phyloP scores from a whole-genome alignment of 2,888 invertebrate species.

The Spodoptera exigua region DNA sequence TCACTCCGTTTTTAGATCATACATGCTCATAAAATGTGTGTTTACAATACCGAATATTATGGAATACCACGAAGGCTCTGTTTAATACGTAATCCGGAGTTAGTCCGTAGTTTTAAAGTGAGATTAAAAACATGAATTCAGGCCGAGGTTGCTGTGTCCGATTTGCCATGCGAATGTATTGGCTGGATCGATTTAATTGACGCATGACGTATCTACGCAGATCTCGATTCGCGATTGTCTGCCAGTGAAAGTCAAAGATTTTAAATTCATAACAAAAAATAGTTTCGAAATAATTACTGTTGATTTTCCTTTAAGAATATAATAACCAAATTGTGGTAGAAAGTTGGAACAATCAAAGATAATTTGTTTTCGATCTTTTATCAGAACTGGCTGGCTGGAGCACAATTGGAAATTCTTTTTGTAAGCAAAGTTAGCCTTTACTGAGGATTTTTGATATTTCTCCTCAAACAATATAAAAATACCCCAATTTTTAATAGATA shows the following conservation, averaged over 20 bases:
- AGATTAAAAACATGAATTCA: slow-evolving; percentile 61
- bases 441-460: too few species aligned
- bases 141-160: slow-evolving; percentile 63
- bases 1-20: slow-evolving; percentile 35
- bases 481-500: too few species aligned
- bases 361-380: slow-evolving; percentile 26
- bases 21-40: slow-evolving; percentile 7
- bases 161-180: slow-evolving; percentile 59
- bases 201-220: slow-evolving; percentile 25
- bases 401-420: too few species aligned
- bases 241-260: slow-evolving; percentile 44
- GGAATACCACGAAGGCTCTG: slow-evolving; percentile 9
- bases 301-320: slow-evolving; percentile 35
- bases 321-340: slow-evolving; percentile 33
- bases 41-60: slow-evolving; percentile 13
- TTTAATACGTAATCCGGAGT: slow-evolving; percentile 40
- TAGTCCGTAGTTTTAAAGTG: slow-evolving; percentile 42
- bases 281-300: slow-evolving; percentile 13
- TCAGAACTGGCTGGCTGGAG: slow-evolving; percentile 2
- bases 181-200: slow-evolving; percentile 49
- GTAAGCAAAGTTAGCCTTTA: too few species aligned
- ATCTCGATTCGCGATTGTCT: slow-evolving; percentile 22
- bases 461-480: too few species aligned
- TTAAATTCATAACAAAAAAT: slow-evolving; percentile 24
- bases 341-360: slow-evolving; percentile 38